Conservation (phyloP, 2,888 invertebrate species). For the Epicampocera succincta region DNA sequence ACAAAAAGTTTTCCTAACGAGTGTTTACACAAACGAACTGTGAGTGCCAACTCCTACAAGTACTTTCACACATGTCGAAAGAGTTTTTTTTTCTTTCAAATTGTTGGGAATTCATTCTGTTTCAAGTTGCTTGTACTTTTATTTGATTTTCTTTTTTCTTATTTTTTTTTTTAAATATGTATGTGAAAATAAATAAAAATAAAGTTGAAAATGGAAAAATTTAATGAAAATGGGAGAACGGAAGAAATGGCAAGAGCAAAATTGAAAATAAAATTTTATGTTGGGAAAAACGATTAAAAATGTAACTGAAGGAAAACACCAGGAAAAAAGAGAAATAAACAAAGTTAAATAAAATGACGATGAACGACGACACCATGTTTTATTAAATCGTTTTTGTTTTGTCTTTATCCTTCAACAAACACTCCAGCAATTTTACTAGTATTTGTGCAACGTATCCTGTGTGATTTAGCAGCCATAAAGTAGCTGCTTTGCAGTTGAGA, state of each 20-base stretch:
- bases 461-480: constrained; percentile 27
- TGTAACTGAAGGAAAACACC: not conserved
- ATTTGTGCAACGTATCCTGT: not conserved
- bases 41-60: not conserved
- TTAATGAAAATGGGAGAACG: constrained; percentile 44
- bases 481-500: constrained; percentile 18
- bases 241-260: constrained; percentile 8
- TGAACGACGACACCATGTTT: constrained; percentile 33
- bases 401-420: not conserved
- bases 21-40: constrained; percentile 16
- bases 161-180: constrained; percentile 6
- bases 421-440: not conserved
- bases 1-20: constrained; percentile 43
- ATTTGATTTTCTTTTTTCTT: not conserved
- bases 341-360: constrained; percentile 32
- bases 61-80: constrained; percentile 26
- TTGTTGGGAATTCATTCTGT: constrained; percentile 48
- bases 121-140: constrained; percentile 1
- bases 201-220: constrained; percentile 39
- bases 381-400: constrained; percentile 26
- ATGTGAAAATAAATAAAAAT: constrained; percentile 36
- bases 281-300: constrained; percentile 18
- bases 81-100: constrained; percentile 25
- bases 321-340: constrained; percentile 14
- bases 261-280: constrained; percentile 37